Evolutionary conservation across 2,888 invertebrate genomes (phyloP), one percentile per base, ranked within the genome.

Genomic region (Morpho deidamia): DNA sequence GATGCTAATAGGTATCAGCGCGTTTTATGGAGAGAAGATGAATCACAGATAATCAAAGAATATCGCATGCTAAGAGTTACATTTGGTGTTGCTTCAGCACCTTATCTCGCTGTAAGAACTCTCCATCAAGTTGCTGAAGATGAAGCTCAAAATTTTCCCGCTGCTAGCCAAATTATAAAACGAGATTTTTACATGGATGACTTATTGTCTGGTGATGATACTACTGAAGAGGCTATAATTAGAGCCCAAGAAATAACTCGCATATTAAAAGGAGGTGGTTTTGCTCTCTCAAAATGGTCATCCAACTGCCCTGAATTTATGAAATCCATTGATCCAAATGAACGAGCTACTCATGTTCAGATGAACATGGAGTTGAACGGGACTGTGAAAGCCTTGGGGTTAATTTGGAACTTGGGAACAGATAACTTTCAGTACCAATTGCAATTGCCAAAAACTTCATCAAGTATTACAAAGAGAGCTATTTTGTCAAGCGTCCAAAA

Each of bases 1-100:
- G 32, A 40, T 7, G 11, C 8, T 7, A 40, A 48, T 11, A 34
- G 11, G 3, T 35, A 34, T 8, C 11, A 37, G n/a, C 35, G 35
- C 35, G 11, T n/a, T 8, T 10, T 45, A 8, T 34, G 34, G 14
- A n/a, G 11, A 8, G 45, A 51, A 12, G 4, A 44, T 46, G 5
- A 14, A 34, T 9, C 11, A 38, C 46, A 63, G 8, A 41, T 46
- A 8, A 14, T 62, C 0, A 58, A 59, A 44, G 47, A 54, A 2
- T 61, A 59, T 44, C 44, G 58, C 11, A 48, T 69, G 8, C 43
- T 53, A 1, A 61, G 53, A 9, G 67, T 68, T 0, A 67, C 66
- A 1, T 69, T 60, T 37, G 68, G 67, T 2, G 47, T 51, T 11
- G 50, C 64, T 1, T 53, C 58, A 12, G 68, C 66, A 12, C 66